Conservation (phyloP, 64 coral and sea anemone species). For the Montipora foliosa region DNA sequence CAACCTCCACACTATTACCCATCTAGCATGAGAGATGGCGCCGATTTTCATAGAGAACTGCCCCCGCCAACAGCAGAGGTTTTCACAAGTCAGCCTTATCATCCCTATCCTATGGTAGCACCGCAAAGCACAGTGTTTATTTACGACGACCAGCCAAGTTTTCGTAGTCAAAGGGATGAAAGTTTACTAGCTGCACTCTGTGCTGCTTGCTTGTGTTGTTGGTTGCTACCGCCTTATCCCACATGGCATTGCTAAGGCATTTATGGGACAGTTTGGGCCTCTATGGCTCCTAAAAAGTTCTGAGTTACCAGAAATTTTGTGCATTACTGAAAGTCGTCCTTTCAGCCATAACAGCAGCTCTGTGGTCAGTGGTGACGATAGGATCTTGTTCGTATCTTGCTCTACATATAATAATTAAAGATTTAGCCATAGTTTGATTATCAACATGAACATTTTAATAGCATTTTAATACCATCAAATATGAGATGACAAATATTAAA, state of each 20-base stretch:
- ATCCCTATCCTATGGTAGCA: slow-evolving; percentile 3
- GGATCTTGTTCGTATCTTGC: too few relatives aligned
- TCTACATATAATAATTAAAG: too few relatives aligned
- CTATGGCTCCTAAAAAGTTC: too few relatives aligned
- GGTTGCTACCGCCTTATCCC: slow-evolving; percentile 9
- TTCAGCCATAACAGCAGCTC: too few relatives aligned
- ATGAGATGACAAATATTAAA: too few relatives aligned
- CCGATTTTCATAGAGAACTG: background rate
- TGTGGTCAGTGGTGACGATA: too few relatives aligned
- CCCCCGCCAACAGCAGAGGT: slow-evolving; percentile 4
- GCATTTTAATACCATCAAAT: too few relatives aligned
- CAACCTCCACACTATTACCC: slow-evolving; percentile 37
- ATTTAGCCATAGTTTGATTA: too few relatives aligned
- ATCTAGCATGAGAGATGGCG: background rate
- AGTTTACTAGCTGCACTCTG: slow-evolving; percentile 1
- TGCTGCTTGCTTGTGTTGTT: slow-evolving; percentile 34
- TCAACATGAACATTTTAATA: too few relatives aligned
- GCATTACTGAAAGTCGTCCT: too few relatives aligned
- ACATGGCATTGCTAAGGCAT: slow-evolving; percentile 16
- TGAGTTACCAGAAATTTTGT: too few relatives aligned
- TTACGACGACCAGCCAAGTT: slow-evolving; percentile 26
- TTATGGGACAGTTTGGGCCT: background rate
- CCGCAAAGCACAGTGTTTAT: slow-evolving; percentile 25
- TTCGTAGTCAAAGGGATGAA: slow-evolving; percentile 19
- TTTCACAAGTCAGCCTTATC: slow-evolving; percentile 18